Conservation (phyloP, 2,113 vertebrate species). For the Acrocephalus kingi region DNA sequence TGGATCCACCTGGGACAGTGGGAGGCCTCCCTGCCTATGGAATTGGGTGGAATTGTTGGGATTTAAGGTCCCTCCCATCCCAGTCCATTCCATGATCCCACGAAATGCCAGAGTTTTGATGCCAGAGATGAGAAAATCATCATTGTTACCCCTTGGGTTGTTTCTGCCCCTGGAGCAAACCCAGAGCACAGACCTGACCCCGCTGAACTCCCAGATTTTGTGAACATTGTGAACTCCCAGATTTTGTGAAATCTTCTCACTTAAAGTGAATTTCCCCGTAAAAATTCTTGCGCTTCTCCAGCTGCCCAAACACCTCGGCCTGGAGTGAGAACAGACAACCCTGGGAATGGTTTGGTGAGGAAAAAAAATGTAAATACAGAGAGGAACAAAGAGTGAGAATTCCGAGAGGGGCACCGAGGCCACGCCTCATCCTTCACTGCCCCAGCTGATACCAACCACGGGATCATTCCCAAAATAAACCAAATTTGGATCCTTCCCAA, state of each 20-base stretch:
- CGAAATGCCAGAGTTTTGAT: not conserved
- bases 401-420: not conserved
- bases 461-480: not conserved
- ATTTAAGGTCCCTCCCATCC: rapidly evolving
- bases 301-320: not conserved
- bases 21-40: not conserved
- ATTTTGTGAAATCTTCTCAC: not conserved
- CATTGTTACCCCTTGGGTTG: rapidly evolving
- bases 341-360: not conserved
- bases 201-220: not conserved
- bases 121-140: not conserved
- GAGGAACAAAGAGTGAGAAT: not conserved
- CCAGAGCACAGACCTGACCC: too few species aligned
- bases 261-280: not conserved
- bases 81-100: not conserved
- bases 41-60: rapidly evolving
- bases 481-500: too few species aligned
- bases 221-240: not conserved
- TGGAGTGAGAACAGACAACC: not conserved
- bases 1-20: rapidly evolving
- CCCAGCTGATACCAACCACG: not conserved
- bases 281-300: not conserved
- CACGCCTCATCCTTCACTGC: not conserved
- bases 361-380: not conserved
- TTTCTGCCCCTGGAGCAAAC: not conserved